These are phyloP conservation scores for Propsilocerus akamusi DNA, from an alignment of 1,140 invertebrate species.

Conservation along the genomic window DNA sequence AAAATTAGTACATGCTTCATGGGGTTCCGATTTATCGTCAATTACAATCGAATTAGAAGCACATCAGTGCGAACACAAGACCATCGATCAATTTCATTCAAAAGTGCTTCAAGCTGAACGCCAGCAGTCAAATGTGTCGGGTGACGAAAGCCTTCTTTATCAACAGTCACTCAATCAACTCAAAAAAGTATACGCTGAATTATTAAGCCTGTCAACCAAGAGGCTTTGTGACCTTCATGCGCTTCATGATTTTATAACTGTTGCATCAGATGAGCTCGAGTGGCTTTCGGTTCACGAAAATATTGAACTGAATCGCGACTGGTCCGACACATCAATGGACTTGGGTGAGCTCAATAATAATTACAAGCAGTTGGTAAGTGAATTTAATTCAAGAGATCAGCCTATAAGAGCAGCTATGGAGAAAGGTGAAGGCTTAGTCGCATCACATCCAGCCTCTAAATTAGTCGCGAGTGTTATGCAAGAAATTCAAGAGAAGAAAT, in stretches of 20 bases:
- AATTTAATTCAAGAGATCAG: constrained; percentile 76
- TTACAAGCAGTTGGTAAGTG: constrained; percentile 82
- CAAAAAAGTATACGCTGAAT: constrained; percentile 71
- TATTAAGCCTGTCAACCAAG: constrained; percentile 66
- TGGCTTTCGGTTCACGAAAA: constrained; percentile 91
- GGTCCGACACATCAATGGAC: constrained; percentile 80
- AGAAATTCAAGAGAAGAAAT: constrained; percentile 85
- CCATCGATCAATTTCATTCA: constrained; percentile 76
- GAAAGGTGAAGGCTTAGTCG: constrained; percentile 69
- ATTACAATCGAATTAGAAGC: constrained; percentile 67
- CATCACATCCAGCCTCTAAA: constrained; percentile 83
- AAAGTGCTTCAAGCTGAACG: constrained; percentile 40
- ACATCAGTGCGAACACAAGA: constrained; percentile 74
- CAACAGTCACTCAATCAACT: constrained; percentile 64
- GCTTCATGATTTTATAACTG: constrained; percentile 78
- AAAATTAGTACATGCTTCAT: constrained; percentile 71
- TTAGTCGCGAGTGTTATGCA: constrained; percentile 83
- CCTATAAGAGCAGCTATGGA: constrained; percentile 87
- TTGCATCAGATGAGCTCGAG: constrained; percentile 75
- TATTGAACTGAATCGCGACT: constrained; percentile 75
- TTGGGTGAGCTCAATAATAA: constrained; percentile 74
- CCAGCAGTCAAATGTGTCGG: constrained; percentile 50
- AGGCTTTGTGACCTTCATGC: constrained; percentile 69
- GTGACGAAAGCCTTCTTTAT: constrained; percentile 71
- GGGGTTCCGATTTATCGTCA: constrained; percentile 67